Percentiles rank a stretch among this genome's conserved stretches.
phyloP scores from a whole-genome alignment of 2,797 vertebrate genomes.

The Sebastes diploproa region DNA sequence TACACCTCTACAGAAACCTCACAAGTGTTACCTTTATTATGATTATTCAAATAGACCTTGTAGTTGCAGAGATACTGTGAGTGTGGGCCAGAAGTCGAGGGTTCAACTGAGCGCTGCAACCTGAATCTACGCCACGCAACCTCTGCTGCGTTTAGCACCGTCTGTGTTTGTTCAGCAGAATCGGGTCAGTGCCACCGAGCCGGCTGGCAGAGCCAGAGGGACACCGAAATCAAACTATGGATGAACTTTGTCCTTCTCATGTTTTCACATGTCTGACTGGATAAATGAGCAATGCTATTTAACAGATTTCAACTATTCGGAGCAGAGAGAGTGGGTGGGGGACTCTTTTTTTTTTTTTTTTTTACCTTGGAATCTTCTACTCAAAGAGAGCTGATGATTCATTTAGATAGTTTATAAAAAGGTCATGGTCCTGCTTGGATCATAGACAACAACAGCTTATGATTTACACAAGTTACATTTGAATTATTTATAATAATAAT shows the following conservation, averaged over 20 bases:
- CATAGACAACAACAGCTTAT: too few relatives aligned
- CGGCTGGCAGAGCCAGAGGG: background rate
- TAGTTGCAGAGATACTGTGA: background rate
- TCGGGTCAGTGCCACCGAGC: background rate
- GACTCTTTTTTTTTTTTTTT: background rate
- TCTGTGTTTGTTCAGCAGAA: background rate
- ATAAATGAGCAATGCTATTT: background rate
- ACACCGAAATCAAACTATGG: background rate
- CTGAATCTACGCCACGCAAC: background rate
- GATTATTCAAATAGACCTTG: background rate
- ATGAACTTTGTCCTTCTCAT: background rate
- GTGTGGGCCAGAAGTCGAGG: background rate
- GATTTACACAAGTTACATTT: too few relatives aligned
- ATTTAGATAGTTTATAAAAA: too few relatives aligned
- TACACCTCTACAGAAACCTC: background rate
- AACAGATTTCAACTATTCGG: too few relatives aligned
- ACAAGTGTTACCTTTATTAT: background rate
- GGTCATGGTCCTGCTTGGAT: too few relatives aligned
- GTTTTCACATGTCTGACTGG: background rate
- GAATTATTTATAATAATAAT: too few relatives aligned
- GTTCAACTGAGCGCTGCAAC: background rate
- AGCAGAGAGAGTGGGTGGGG: background rate
- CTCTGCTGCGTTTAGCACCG: background rate
- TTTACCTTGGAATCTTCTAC: too few relatives aligned
- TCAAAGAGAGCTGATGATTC: too few relatives aligned